Evolutionary conservation across 2,797 vertebrate species (phyloP).

Genomic region (Hoplostethus atlanticus): DNA sequence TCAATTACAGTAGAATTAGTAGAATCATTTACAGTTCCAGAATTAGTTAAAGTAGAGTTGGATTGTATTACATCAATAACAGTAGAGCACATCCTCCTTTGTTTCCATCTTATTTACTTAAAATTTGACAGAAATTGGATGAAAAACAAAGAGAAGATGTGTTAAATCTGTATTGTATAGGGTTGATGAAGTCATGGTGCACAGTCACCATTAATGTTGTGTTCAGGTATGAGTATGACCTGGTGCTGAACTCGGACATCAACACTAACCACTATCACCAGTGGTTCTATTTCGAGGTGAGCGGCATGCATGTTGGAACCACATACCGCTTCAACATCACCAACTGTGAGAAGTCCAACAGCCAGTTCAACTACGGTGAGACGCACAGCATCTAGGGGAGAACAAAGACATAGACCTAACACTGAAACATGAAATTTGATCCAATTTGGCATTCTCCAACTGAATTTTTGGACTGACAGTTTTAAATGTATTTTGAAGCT

Average conservation of each 20-base stretch:
- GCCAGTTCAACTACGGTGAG: conserved; percentile 99
- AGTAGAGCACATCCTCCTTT: not conserved
- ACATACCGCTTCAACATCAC: conserved; percentile 98
- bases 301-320: conserved; percentile 92
- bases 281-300: conserved; percentile 99
- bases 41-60: conserved; percentile 1
- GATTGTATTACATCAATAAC: not conserved
- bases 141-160: not conserved
- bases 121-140: not conserved
- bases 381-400: conserved; percentile 1
- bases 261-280: conserved; percentile 99
- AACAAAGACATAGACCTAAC: not conserved
- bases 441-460: not conserved
- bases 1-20: not conserved
- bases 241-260: conserved; percentile 98
- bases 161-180: not conserved
- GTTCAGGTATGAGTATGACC: conserved; percentile 94
- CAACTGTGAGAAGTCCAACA: conserved; percentile 99
- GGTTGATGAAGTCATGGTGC: not conserved
- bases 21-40: not conserved
- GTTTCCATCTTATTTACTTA: not conserved
- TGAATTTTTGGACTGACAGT: not conserved
- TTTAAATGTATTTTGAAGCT: too few species aligned
- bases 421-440: too few species aligned
- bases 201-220: conserved; percentile 14